phyloP scores from a whole-genome alignment of 2,113 vertebrate species.

The Rhinopomastus cyanomelas region DNA sequence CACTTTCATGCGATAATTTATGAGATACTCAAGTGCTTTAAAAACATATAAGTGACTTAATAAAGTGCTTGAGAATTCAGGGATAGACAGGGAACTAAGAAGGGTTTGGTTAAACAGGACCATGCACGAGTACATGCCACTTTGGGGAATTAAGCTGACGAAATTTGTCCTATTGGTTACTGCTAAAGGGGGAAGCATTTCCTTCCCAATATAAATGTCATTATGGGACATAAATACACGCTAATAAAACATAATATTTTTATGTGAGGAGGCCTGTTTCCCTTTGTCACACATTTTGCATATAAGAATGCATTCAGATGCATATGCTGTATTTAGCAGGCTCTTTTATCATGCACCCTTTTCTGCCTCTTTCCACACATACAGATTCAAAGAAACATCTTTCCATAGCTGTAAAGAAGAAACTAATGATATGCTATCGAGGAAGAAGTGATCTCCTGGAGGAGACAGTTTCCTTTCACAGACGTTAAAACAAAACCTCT shows the following conservation, averaged over 20 bases:
- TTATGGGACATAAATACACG: not conserved
- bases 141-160: not conserved
- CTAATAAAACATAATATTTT: constrained; percentile 37
- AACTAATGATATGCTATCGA: constrained; percentile 34
- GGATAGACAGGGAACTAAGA: not conserved
- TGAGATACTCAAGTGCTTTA: not conserved
- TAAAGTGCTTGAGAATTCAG: not conserved
- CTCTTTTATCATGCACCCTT: constrained; percentile 9
- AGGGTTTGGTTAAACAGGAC: not conserved
- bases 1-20: not conserved
- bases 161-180: not conserved
- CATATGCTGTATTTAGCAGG: constrained; percentile 31
- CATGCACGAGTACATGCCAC: not conserved
- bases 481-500: constrained; percentile 29
- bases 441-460: constrained; percentile 32
- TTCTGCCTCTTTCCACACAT: constrained; percentile 35
- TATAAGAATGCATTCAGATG: not conserved
- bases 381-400: constrained; percentile 41
- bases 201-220: not conserved
- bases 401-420: constrained; percentile 24
- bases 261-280: constrained; percentile 13
- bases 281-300: constrained; percentile 37
- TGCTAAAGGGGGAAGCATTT: constrained; percentile 7
- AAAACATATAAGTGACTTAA: constrained; percentile 19
- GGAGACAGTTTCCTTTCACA: constrained; percentile 39